Conservation (phyloP, 2,113 vertebrate genomes). For the Panurus biarmicus region DNA sequence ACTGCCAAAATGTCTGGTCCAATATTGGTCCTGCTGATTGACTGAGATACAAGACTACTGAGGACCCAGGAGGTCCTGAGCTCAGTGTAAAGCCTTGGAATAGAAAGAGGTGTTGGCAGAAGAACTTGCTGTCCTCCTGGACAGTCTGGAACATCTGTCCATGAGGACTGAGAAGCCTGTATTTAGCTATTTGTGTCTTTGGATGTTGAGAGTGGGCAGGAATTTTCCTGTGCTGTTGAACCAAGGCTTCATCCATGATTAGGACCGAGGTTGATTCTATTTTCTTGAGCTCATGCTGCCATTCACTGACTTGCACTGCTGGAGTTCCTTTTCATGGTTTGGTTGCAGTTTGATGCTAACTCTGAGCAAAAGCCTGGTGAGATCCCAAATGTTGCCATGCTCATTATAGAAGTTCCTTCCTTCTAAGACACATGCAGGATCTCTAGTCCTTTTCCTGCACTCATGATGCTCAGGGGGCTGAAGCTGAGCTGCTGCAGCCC, state of each 20-base stretch:
- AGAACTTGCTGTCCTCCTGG: background rate
- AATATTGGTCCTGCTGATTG: background rate
- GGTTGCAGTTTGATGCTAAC: background rate
- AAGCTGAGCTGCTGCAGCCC: background rate
- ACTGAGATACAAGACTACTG: background rate
- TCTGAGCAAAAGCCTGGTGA: background rate
- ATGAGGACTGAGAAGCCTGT: background rate
- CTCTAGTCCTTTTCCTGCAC: background rate
- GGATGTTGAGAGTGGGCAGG: background rate
- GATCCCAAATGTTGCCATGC: background rate
- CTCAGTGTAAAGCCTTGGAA: background rate
- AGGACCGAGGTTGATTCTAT: background rate
- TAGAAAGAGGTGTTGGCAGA: background rate
- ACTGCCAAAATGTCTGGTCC: background rate
- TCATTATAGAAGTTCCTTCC: background rate
- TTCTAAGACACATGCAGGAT: background rate
- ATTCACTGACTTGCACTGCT: background rate
- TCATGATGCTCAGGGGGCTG: background rate
- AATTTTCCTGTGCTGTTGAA: background rate
- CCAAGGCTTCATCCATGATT: background rate
- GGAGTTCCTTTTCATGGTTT: background rate
- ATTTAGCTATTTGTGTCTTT: background rate
- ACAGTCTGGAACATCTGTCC: background rate
- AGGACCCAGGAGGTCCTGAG: background rate
- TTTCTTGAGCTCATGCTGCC: background rate